Conservation (phyloP, 2,113 vertebrate species). For the Regulus satrapa region DNA sequence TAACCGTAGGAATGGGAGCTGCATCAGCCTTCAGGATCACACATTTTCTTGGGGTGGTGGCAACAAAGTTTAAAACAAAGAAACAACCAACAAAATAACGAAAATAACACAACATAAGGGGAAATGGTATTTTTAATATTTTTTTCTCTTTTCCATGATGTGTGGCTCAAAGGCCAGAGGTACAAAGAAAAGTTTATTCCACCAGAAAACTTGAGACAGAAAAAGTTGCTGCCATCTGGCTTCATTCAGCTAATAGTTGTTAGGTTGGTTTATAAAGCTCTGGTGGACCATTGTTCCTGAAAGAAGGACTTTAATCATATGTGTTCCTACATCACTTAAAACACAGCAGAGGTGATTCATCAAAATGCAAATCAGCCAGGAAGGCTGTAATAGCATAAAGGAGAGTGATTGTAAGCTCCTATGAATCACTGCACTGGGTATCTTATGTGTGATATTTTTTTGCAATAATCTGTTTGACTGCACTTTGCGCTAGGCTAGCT, state of each 20-base stretch:
- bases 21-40: not conserved
- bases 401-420: not conserved
- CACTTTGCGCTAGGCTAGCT: conserved; percentile 6
- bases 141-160: not conserved
- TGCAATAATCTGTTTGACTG: conserved; percentile 31
- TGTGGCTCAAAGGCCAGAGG: not conserved
- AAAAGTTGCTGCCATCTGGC: not conserved
- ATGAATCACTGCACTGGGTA: not conserved
- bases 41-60: not conserved
- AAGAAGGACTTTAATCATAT: not conserved
- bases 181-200: not conserved
- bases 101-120: rapidly evolving
- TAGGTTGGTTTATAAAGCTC: not conserved
- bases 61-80: not conserved
- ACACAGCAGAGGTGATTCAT: not conserved
- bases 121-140: not conserved
- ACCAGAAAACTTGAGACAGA: not conserved
- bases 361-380: conserved; percentile 7
- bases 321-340: not conserved
- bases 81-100: not conserved
- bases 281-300: not conserved
- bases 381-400: not conserved
- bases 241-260: not conserved
- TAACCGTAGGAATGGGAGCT: not conserved
- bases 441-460: not conserved